Evolutionary conservation across 2,797 vertebrate genomes (phyloP).

Genomic region (Brachyalestes nurse): DNA sequence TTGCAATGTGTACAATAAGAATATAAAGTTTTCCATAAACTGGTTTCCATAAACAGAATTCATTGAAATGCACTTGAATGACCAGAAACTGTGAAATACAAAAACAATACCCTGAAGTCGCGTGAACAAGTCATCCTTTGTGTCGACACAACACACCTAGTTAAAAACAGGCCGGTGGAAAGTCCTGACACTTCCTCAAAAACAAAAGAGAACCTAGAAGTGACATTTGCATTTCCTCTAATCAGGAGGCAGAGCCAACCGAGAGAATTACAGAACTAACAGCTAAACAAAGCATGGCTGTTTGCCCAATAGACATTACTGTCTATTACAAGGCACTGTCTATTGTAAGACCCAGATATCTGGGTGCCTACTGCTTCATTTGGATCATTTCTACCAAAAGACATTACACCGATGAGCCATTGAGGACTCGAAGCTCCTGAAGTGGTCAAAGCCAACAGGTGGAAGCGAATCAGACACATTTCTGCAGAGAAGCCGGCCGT

Average conservation of each 20-base stretch:
- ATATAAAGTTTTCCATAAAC: not conserved
- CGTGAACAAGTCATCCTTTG: conserved; percentile 1
- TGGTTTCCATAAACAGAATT: too few relatives aligned
- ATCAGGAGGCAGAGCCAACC: not conserved
- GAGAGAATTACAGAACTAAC: not conserved
- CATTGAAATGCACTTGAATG: not conserved
- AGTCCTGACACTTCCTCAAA: conserved; percentile 38
- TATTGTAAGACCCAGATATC: not conserved
- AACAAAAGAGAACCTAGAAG: not conserved
- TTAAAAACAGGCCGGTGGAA: conserved; percentile 4
- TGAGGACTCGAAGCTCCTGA: too few relatives aligned
- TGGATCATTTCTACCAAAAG: not conserved
- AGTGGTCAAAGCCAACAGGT: not conserved
- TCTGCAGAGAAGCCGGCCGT: not conserved
- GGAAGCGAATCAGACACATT: not conserved
- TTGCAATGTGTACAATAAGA: too few relatives aligned
- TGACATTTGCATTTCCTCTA: conserved; percentile 33
- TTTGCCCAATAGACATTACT: not conserved
- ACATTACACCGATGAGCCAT: too few relatives aligned
- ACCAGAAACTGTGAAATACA: not conserved
- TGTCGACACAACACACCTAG: conserved; percentile 9
- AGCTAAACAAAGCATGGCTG: not conserved
- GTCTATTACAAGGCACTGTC: not conserved
- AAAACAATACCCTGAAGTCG: not conserved
- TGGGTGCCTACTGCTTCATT: not conserved